Evolutionary conservation across 1,140 invertebrate genomes (phyloP).

Genomic region (Lithobius niger): DNA sequence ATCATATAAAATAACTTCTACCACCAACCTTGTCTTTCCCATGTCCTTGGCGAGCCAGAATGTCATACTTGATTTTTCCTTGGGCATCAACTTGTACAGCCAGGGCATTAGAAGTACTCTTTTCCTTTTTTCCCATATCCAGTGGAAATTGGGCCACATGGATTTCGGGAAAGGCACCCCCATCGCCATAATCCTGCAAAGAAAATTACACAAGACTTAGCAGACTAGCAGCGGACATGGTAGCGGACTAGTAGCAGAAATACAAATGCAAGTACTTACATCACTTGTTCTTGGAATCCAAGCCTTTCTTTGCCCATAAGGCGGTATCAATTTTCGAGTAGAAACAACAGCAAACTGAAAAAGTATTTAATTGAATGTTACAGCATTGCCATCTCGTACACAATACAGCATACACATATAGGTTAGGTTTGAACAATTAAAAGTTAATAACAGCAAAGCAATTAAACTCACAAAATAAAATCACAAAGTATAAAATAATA

Average conservation of each 20-base stretch:
- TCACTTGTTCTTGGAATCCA: constrained; percentile 81
- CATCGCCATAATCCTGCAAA: constrained; percentile 70
- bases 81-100: constrained; percentile 86
- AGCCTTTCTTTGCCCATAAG: constrained; percentile 87
- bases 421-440: background rate
- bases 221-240: background rate
- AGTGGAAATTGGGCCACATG: constrained; percentile 93
- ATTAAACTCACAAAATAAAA: background rate
- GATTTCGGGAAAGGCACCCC: constrained; percentile 97
- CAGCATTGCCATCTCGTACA: background rate
- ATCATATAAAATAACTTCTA: no score
- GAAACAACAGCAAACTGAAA: constrained; percentile 49
- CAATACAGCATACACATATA: background rate
- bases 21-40: constrained; percentile 78
- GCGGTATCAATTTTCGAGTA: constrained; percentile 73
- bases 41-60: constrained; percentile 87
- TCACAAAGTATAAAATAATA: background rate
- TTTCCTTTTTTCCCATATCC: constrained; percentile 54
- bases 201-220: background rate
- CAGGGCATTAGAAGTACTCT: constrained; percentile 62
- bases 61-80: constrained; percentile 94
- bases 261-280: constrained; percentile 38
- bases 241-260: constrained; percentile 19
- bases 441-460: background rate
- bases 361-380: background rate